Evolutionary conservation across 2,113 vertebrate genomes (phyloP).

Genomic region (Cepphus grylle): DNA sequence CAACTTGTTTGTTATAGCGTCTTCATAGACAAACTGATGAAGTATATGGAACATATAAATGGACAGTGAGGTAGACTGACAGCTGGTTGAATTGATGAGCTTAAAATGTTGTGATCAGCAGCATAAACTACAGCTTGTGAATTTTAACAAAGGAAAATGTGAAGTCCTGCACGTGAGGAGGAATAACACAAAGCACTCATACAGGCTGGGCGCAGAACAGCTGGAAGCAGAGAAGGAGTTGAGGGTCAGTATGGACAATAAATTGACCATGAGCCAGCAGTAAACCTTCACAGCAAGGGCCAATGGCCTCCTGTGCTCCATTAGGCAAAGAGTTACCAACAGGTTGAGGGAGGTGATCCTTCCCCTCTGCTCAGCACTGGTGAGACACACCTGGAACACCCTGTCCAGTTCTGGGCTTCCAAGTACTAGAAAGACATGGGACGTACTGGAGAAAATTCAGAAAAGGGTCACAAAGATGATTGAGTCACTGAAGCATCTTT

Average conservation of each 20-base stretch:
- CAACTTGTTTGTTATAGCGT: not conserved
- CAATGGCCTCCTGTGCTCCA: accelerated
- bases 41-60: not conserved
- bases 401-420: not conserved
- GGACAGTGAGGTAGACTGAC: not conserved
- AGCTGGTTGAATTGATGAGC: not conserved
- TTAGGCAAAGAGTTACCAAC: not conserved
- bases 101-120: not conserved
- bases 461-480: not conserved
- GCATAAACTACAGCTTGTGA: not conserved
- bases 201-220: not conserved
- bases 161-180: not conserved
- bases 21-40: not conserved
- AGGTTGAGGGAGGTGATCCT: not conserved
- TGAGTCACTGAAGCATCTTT: not conserved
- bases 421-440: not conserved
- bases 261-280: too few relatives aligned
- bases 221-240: not conserved
- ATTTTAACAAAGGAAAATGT: not conserved
- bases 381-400: not conserved
- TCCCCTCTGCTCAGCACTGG: not conserved
- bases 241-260: not conserved
- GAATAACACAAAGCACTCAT: not conserved
- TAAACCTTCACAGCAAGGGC: not conserved
- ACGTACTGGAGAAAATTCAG: not conserved